Evolutionary conservation across 2,113 vertebrate species (phyloP).

Genomic region (Eolophus roseicapilla): DNA sequence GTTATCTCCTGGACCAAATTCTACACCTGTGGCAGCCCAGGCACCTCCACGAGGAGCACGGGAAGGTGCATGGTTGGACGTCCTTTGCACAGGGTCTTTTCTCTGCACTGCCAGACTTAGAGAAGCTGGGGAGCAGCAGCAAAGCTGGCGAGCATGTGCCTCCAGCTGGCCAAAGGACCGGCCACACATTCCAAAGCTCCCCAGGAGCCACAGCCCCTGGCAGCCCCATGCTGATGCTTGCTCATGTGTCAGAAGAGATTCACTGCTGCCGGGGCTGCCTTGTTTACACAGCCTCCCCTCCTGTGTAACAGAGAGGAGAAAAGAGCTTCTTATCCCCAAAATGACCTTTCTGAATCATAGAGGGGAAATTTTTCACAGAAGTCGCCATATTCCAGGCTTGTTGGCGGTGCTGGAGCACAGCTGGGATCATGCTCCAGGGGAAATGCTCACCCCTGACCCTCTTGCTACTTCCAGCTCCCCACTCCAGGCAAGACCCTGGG

Average conservation of each 20-base stretch:
- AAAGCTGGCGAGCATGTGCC: fast-evolving
- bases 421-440: neutral
- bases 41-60: neutral
- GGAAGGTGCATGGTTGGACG: neutral
- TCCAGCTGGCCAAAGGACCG: fast-evolving
- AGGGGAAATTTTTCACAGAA: neutral
- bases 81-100: neutral
- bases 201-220: fast-evolving
- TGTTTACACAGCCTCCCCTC: neutral
- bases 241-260: neutral
- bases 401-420: fast-evolving
- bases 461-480: neutral
- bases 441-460: neutral
- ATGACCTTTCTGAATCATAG: neutral
- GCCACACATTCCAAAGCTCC: neutral
- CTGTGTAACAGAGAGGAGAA: neutral
- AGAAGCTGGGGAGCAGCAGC: neutral
- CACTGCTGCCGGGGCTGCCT: neutral
- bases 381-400: neutral
- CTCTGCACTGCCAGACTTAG: neutral
- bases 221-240: fast-evolving
- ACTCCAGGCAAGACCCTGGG: neutral
- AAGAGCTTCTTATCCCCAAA: neutral
- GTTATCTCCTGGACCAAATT: neutral
- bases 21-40: neutral